Conservation (phyloP, 2,888 invertebrate species). For the Tinea pellionella region DNA sequence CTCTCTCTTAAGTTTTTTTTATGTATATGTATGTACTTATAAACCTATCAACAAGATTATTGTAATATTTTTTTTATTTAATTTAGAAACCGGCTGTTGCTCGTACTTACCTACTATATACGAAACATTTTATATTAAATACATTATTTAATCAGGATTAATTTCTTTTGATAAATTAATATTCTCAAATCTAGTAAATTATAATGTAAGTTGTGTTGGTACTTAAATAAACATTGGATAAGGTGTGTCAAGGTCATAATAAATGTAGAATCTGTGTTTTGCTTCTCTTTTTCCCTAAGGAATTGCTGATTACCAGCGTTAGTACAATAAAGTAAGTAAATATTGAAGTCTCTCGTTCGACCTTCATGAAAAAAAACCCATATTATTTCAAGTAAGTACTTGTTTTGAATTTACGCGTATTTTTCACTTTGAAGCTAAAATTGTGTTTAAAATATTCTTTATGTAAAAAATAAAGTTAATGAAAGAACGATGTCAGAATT, state of each 20-base stretch:
- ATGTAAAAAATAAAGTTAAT: neutral
- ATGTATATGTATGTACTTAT: neutral
- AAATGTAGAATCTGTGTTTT: conserved; percentile 1
- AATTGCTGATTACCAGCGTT: neutral
- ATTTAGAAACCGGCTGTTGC: too few species aligned
- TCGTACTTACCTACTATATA: too few species aligned
- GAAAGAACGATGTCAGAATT: too few species aligned
- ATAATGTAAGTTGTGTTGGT: too few species aligned
- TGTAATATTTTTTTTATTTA: too few species aligned
- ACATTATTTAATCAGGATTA: too few species aligned
- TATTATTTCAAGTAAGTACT: too few species aligned
- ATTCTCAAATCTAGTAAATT: too few species aligned
- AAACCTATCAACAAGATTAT: too few species aligned
- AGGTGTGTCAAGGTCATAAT: neutral
- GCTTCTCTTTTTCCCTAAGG: neutral
- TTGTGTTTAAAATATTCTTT: neutral
- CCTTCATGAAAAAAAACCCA: neutral
- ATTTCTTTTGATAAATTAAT: too few species aligned
- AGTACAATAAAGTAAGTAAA: neutral
- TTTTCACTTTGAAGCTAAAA: neutral
- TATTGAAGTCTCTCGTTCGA: neutral
- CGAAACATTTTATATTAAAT: too few species aligned
- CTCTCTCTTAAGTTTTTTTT: neutral
- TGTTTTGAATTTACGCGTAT: neutral
- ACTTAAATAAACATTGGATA: neutral